These are phyloP conservation scores for Sanderia malayensis DNA, from an alignment of 30 jellyfish, hydroid and myxozoan species.

Conservation along the genomic window DNA sequence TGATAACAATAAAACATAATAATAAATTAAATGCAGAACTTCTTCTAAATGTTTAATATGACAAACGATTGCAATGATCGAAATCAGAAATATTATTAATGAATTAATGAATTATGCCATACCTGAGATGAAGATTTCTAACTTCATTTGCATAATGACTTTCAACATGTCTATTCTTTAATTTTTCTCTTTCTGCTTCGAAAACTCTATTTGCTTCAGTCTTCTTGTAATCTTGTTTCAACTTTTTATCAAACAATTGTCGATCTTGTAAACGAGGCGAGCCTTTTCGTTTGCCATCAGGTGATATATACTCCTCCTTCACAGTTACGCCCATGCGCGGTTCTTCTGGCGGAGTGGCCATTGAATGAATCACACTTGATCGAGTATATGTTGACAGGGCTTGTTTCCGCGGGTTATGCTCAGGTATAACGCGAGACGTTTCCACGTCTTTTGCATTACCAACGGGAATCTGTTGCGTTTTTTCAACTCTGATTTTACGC, in stretches of 20 bases:
- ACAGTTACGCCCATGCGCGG: conserved; percentile 38
- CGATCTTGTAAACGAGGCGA: conserved; percentile 50
- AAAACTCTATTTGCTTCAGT: conserved; percentile 36
- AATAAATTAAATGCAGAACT: too few species aligned
- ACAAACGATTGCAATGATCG: too few species aligned
- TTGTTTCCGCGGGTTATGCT: conserved; percentile 58
- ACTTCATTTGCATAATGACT: conserved; percentile 64
- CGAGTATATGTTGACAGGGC: conserved; percentile 62
- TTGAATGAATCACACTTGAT: conserved; percentile 90
- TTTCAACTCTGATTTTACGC: conserved; percentile 84
- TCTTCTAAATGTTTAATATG: too few species aligned
- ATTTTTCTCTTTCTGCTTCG: conserved; percentile 63
- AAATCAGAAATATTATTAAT: too few species aligned
- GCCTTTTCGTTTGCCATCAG: conserved; percentile 57
- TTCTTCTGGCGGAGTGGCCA: conserved; percentile 62
- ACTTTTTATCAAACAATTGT: conserved; percentile 36
- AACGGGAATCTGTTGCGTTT: conserved; percentile 82
- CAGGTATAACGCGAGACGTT: conserved; percentile 75
- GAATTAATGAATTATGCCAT: too few species aligned
- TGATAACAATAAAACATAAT: neutral
- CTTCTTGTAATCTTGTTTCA: conserved; percentile 47
- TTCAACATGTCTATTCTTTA: conserved; percentile 57
- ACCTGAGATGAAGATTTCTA: conserved; percentile 57
- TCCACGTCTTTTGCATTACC: conserved; percentile 87
- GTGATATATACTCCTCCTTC: conserved; percentile 62